These are phyloP conservation scores for Xanthorhoe designata DNA, from an alignment of 2,888 invertebrate genomes.

Conservation along the genomic window DNA sequence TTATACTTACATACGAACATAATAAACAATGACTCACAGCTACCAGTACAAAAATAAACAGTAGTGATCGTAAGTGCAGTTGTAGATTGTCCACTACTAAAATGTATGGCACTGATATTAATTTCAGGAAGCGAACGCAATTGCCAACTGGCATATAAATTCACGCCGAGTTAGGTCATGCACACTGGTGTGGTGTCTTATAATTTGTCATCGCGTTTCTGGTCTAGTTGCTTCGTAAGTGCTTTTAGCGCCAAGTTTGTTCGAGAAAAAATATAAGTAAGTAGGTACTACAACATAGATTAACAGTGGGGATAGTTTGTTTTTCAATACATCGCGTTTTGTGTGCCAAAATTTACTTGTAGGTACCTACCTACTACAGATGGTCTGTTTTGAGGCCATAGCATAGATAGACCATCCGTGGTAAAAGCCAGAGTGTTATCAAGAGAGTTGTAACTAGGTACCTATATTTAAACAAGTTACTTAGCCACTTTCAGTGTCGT, in stretches of 20 bases:
- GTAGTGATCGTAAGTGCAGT: constrained; percentile 4
- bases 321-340: neutral
- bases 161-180: constrained; percentile 38
- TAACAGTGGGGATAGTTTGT: neutral
- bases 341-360: no score
- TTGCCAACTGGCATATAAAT: constrained; percentile 42
- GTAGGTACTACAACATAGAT: neutral
- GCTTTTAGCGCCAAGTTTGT: constrained; percentile 29
- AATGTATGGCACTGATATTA: constrained; percentile 23
- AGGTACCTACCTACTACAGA: no score
- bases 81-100: constrained; percentile 18
- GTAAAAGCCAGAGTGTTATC: neutral
- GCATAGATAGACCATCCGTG: neutral
- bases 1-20: no score
- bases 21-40: neutral
- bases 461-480: neutral
- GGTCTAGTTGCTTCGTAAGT: constrained; percentile 25
- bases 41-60: constrained; percentile 5
- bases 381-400: neutral
- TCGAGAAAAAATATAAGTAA: neutral
- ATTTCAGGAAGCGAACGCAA: constrained; percentile 36
- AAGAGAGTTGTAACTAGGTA: no score
- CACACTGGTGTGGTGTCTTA: constrained; percentile 32
- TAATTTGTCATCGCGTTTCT: constrained; percentile 38
- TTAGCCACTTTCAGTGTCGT: constrained; percentile 1